A percentile compares a stretch with the other conserved stretches of the same genome.
These are phyloP conservation scores for Coleophora deauratella DNA, from an alignment of 2,888 invertebrate genomes.

Conservation along the genomic window DNA sequence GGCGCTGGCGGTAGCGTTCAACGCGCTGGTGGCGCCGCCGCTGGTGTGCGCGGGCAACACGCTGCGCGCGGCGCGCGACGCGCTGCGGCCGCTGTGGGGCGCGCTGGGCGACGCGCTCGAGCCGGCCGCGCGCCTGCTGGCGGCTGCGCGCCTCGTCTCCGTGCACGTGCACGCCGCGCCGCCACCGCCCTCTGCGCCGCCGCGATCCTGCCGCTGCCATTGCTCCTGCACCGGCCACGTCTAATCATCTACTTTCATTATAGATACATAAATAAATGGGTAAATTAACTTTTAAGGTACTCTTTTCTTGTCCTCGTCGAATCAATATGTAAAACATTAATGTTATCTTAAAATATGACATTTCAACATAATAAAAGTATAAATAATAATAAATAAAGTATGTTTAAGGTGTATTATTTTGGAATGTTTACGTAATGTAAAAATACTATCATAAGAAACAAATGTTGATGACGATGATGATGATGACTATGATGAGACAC, in stretches of 20 bases:
- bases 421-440: too few relatives aligned
- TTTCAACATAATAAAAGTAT: too few relatives aligned
- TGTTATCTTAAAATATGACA: too few relatives aligned
- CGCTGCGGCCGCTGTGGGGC: conserved; percentile 46
- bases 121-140: conserved; percentile 32
- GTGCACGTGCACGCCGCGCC: conserved; percentile 18
- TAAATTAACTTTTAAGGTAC: too few relatives aligned
- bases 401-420: too few relatives aligned
- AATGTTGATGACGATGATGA: too few relatives aligned
- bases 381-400: too few relatives aligned
- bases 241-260: neutral
- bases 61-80: conserved; percentile 74
- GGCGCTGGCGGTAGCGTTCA: conserved; percentile 77
- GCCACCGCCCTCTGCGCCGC: neutral
- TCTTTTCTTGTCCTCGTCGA: too few relatives aligned
- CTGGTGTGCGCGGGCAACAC: conserved; percentile 78
- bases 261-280: too few relatives aligned
- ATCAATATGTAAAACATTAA: too few relatives aligned
- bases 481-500: too few relatives aligned
- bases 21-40: conserved; percentile 79
- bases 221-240: neutral
- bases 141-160: conserved; percentile 30
- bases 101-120: conserved; percentile 29
- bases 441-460: too few relatives aligned
- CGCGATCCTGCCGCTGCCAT: neutral